These are phyloP conservation scores for Parambassis ranga DNA, from an alignment of 2,797 vertebrate species.

Conservation along the genomic window DNA sequence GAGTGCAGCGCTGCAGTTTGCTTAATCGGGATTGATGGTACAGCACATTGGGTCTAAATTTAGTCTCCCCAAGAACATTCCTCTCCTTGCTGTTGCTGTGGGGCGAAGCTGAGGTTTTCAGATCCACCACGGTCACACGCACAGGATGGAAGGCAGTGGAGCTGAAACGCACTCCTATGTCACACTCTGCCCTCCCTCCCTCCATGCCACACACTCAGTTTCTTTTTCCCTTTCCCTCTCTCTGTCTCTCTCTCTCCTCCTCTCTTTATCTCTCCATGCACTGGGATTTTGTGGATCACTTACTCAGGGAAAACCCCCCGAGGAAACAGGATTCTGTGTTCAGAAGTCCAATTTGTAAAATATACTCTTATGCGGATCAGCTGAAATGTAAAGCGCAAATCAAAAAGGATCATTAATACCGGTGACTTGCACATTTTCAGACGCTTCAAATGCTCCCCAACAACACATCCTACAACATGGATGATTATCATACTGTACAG, in stretches of 20 bases:
- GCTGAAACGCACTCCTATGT: conserved; percentile 71
- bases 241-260: conserved; percentile 51
- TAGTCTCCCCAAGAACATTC: conserved; percentile 70
- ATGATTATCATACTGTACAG: neutral
- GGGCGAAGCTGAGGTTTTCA: conserved; percentile 69
- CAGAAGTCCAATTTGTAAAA: conserved; percentile 56
- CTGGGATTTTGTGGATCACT: conserved; percentile 66
- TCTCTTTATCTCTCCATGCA: conserved; percentile 57
- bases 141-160: conserved; percentile 63
- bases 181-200: conserved; percentile 34
- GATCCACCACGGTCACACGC: conserved; percentile 66
- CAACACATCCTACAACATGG: conserved; percentile 3
- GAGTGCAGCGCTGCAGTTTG: conserved; percentile 42
- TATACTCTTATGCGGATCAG: conserved; percentile 36
- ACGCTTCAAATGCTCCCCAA: conserved; percentile 2
- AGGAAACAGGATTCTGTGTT: conserved; percentile 45
- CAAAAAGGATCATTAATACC: conserved; percentile 47
- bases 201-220: conserved; percentile 4
- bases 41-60: conserved; percentile 76
- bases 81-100: conserved; percentile 63
- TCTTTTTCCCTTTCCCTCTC: conserved; percentile 27
- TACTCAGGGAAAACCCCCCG: conserved; percentile 52
- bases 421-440: conserved; percentile 23
- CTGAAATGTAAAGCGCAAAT: conserved; percentile 40
- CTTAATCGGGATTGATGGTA: conserved; percentile 77